Evolutionary conservation across 2,888 invertebrate genomes (phyloP), one percentile per base, ranked within the genome.

Genomic region (Cheilosia impressa): DNA sequence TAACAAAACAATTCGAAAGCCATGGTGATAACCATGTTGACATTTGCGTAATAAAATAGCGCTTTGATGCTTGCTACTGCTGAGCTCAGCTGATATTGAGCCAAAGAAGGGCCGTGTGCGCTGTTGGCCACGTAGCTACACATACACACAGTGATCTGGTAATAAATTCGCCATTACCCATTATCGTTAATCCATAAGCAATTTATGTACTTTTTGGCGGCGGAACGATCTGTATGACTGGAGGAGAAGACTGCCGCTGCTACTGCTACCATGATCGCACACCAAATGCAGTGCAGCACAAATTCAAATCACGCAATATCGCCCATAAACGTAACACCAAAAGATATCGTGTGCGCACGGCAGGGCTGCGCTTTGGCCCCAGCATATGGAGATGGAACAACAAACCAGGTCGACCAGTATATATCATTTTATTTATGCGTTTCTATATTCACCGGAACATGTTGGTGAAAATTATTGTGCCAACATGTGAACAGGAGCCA

Each of bases 401-500:
- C 52, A 38, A 78, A 83, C 84, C 80, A 80, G 84, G 75, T 84
- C 75, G 84, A 71, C 80, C 75, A 84, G 81, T 81, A 81, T 81
- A 81, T 85, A 85, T 85, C 85, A 85, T 77, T 85, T 85, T 85
- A 85, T 85, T 81, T 85, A 85, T 85, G 81, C 85, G 76, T 81
- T 81, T 81, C 72, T 81, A 52, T 85, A 85, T 85, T 72, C 85
- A 66, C 66, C 52, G 81, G 57, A 81, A 85, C 85, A 85, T 72
- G 85, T 77, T 77, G 81, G 81, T 72, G 81, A 87, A 87, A 87
- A 87, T 87, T 87, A 82, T 87, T 87, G 87, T 82, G 87, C 87
- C 78, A 87, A 87, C 87, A 87, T 82, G 87, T 82, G 65, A 87
- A 87, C 87, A 87, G 87, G 77, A 87, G 87, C 77, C 87, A 82